These are phyloP conservation scores for Corvus hawaiiensis DNA, from an alignment of 2,113 vertebrate species.

Conservation along the genomic window DNA sequence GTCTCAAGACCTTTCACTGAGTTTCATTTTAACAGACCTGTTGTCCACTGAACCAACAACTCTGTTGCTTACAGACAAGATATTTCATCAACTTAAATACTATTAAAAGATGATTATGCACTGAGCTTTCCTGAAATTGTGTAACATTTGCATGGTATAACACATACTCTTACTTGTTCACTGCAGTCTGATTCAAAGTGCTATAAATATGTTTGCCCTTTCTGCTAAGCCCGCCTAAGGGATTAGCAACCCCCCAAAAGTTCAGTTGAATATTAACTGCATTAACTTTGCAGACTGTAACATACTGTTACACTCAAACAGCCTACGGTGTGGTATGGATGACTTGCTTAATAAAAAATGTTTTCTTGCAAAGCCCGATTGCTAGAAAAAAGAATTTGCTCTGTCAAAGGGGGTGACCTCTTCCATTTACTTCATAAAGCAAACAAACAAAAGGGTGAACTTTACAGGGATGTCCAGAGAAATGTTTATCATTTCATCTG, in stretches of 20 bases:
- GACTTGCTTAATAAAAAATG: conserved; percentile 64
- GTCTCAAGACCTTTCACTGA: neutral
- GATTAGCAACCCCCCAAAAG: conserved; percentile 83
- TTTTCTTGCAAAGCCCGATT: conserved; percentile 39
- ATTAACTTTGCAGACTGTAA: conserved; percentile 72
- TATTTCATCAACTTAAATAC: conserved; percentile 2
- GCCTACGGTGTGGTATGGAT: conserved; percentile 61
- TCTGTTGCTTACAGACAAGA: neutral
- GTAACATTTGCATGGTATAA: conserved; percentile 66
- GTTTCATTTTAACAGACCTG: conserved; percentile 13
- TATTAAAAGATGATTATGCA: conserved; percentile 51
- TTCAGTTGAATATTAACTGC: conserved; percentile 78
- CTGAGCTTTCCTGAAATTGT: conserved; percentile 62
- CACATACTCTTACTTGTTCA: conserved; percentile 72
- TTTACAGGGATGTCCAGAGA: neutral
- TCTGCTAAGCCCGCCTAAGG: conserved; percentile 78
- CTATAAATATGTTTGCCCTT: conserved; percentile 94
- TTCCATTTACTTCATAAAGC: neutral
- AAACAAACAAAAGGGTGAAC: neutral
- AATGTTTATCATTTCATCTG: neutral
- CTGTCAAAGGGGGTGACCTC: conserved; percentile 8
- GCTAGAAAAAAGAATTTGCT: conserved; percentile 24
- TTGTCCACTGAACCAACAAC: conserved; percentile 13
- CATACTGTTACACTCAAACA: conserved; percentile 62
- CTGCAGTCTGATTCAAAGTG: conserved; percentile 80